Evolutionary conservation across 2,113 vertebrate species (phyloP).

Genomic region (Oceanodroma tethys): DNA sequence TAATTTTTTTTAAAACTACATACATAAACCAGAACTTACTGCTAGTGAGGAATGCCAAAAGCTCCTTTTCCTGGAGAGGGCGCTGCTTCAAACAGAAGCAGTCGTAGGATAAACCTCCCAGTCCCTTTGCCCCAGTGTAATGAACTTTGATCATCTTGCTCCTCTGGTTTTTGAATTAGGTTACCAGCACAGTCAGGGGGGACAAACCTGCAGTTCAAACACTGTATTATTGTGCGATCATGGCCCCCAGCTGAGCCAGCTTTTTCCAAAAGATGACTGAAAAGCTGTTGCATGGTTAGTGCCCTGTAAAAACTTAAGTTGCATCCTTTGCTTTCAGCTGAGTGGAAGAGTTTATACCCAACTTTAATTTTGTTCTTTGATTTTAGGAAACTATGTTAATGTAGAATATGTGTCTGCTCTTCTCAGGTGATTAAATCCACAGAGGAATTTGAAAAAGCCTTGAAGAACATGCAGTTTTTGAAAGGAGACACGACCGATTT

Average conservation of each 20-base stretch:
- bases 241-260: background rate
- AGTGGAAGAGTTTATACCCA: background rate
- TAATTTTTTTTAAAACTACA: background rate
- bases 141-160: background rate
- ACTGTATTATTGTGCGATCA: background rate
- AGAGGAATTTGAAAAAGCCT: slow-evolving; percentile 85
- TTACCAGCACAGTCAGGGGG: background rate
- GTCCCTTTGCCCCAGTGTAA: background rate
- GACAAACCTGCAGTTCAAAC: background rate
- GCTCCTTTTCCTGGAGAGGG: background rate
- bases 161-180: background rate
- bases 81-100: background rate
- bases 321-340: background rate
- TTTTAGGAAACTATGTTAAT: background rate
- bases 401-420: background rate
- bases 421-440: slow-evolving; percentile 90
- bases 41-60: background rate
- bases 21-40: background rate
- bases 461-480: slow-evolving; percentile 87
- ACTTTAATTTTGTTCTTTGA: background rate
- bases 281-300: background rate
- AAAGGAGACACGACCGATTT: slow-evolving; percentile 84
- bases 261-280: background rate
- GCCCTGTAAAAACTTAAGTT: background rate
- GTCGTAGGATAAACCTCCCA: background rate